Percentiles rank a stretch among this genome's conserved stretches.
phyloP scores from a whole-genome alignment of 2,113 vertebrate species.

The Apteryx mantelli region DNA sequence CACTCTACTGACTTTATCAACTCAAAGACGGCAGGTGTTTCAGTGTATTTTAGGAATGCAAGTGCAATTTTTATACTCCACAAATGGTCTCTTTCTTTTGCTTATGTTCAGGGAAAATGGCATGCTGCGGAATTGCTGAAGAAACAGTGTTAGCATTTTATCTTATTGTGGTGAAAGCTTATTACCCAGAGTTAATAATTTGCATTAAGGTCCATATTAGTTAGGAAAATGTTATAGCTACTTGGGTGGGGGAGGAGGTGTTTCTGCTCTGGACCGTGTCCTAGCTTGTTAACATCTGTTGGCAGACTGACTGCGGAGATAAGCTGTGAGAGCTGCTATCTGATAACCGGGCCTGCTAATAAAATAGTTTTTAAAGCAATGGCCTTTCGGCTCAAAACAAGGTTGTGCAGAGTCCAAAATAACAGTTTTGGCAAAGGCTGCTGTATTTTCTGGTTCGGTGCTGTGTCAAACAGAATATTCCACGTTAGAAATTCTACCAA shows the following conservation, averaged over 20 bases:
- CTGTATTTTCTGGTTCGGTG: background rate
- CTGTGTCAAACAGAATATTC: constrained; percentile 25
- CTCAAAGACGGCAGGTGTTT: background rate
- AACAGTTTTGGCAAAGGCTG: background rate
- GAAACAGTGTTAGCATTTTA: background rate
- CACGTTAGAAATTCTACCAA: constrained; percentile 9
- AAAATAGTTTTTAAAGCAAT: background rate
- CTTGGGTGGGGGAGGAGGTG: background rate
- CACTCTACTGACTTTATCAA: background rate
- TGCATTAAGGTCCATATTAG: background rate
- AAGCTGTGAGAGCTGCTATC: background rate
- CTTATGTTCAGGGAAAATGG: background rate
- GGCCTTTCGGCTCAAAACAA: background rate
- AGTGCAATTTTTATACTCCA: background rate
- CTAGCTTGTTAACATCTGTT: background rate
- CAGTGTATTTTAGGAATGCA: background rate
- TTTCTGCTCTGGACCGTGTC: background rate
- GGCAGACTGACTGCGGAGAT: background rate
- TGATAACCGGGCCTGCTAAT: background rate
- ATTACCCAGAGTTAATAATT: constrained; percentile 19
- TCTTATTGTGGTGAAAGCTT: background rate
- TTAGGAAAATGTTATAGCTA: background rate
- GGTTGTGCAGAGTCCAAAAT: background rate
- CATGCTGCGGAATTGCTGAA: background rate
- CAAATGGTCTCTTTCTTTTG: background rate